Percentiles rank a stretch among this genome's conserved stretches.
Evolutionary conservation across 1,140 invertebrate species (phyloP).

Genomic region (Aphelenchoides besseyi): DNA sequence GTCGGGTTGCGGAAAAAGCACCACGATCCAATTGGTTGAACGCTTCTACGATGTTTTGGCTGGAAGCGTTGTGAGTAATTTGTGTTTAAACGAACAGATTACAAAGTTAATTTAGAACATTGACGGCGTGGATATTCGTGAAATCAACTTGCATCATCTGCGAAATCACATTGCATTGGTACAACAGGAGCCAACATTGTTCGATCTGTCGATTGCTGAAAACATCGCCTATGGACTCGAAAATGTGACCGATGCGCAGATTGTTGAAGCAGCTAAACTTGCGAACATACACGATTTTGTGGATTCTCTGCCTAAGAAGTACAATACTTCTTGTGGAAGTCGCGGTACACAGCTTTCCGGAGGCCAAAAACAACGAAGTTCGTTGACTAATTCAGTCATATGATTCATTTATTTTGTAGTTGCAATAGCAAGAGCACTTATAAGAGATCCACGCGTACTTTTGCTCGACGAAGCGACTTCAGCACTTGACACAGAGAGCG

Average conservation of each 20-base stretch:
- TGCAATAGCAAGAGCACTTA: constrained; percentile 50
- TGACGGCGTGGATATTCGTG: constrained; percentile 29
- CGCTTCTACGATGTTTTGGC: constrained; percentile 35
- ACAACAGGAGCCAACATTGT: constrained; percentile 78
- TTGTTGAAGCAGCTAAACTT: constrained; percentile 72
- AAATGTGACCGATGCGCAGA: constrained; percentile 71
- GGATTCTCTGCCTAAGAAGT: constrained; percentile 70
- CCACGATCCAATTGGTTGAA: constrained; percentile 75
- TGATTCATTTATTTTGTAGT: constrained; percentile 9
- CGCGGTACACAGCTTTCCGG: constrained; percentile 50
- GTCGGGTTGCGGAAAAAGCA: constrained; percentile 83
- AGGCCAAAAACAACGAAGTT: constrained; percentile 52
- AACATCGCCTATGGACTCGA: constrained; percentile 85
- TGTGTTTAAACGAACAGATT: too few species aligned
- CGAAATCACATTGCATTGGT: constrained; percentile 22
- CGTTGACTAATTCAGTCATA: background rate
- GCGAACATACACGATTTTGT: constrained; percentile 79
- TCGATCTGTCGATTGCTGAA: constrained; percentile 78
- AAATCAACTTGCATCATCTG: constrained; percentile 24
- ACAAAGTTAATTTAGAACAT: too few species aligned
- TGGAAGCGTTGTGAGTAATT: constrained; percentile 72
- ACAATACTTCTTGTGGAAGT: constrained; percentile 39
- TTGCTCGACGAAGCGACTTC: constrained; percentile 98
- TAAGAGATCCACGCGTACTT: constrained; percentile 79
- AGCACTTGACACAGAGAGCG: constrained; percentile 82